These are phyloP conservation scores for Silurus asotus DNA, from an alignment of 2,113 vertebrate genomes.

Conservation along the genomic window DNA sequence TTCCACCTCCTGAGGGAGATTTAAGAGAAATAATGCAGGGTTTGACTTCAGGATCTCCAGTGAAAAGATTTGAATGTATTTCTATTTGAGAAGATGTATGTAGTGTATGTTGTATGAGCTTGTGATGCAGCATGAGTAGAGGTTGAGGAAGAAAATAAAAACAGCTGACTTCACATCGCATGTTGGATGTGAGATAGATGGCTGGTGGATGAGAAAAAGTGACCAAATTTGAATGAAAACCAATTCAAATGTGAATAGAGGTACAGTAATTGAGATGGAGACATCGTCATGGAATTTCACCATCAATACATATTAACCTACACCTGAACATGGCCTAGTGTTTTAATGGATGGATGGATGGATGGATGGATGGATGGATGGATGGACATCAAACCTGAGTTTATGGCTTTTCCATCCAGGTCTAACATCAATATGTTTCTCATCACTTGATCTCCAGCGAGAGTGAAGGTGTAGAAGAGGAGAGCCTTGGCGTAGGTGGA, in stretches of 20 bases:
- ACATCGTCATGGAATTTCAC: no score
- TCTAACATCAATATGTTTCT: slow-evolving; percentile 62
- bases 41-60: not conserved
- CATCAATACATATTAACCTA: no score
- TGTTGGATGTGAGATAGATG: no score
- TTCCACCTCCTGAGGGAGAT: not conserved
- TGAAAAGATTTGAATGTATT: no score
- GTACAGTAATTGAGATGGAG: no score
- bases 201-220: no score
- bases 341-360: no score
- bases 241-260: no score
- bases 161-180: no score
- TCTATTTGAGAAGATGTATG: not conserved
- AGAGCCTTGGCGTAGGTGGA: slow-evolving; percentile 78
- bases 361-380: not conserved
- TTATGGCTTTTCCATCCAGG: slow-evolving; percentile 57
- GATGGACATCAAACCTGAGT: not conserved
- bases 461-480: slow-evolving; percentile 81
- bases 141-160: no score
- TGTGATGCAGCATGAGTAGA: not conserved
- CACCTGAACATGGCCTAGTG: no score
- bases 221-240: no score
- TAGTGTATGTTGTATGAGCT: not conserved
- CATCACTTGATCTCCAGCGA: slow-evolving; percentile 73
- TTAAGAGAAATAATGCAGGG: not conserved